Base-by-base conservation (phyloP, 2,113 vertebrate genomes). In the Lontra canadensis region DNA sequence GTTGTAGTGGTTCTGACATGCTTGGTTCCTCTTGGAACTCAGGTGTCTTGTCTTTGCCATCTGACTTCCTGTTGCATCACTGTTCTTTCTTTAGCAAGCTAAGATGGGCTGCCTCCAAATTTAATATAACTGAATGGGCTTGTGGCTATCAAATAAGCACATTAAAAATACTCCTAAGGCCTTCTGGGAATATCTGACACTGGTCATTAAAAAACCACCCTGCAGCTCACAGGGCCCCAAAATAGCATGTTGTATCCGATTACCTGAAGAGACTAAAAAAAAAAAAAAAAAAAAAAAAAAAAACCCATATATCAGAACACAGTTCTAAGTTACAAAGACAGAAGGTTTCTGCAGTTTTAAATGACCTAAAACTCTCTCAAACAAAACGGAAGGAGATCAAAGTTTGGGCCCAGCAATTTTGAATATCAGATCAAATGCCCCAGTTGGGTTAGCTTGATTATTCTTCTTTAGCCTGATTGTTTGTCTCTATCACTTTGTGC, bases 381-480 rank as follows among this genome's bases (percentile, higher is more conserved):
- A 95, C 69, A 90, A 96, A 96, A 95, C 79, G 87, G 82, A 96
- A 88, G 26, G 73, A 97, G 96, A 97, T 97, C 94, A 98, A 98
- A 97, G 83, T 80, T 96, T 94, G 88, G 90, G 80, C 86, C 76
- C 86, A 95, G 97, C 21, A 88, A 82, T 91, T 96, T 90, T 36
- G 42, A 98, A 34, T 97, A 96, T 96, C 95, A 88, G 88, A 96
- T 98, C 97, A 95, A 98, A 98, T 83, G 88, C 90, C 88, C 82
- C 73, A n/a, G 90, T 95, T 89, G 25, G 73, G 76, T 96, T 63
- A 52, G 94, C 57, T 88, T 94, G 95, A 96, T 97, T 87, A 90
- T 95, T 90, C 88, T 90, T 98, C 98, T 98, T 96, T 98, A 90
- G 90, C 83, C 90, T 93, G 82, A 97, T 97, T 98, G 92, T 96